Conservation (phyloP, 2,888 invertebrate genomes). For the Sphaerophoria taeniata region DNA sequence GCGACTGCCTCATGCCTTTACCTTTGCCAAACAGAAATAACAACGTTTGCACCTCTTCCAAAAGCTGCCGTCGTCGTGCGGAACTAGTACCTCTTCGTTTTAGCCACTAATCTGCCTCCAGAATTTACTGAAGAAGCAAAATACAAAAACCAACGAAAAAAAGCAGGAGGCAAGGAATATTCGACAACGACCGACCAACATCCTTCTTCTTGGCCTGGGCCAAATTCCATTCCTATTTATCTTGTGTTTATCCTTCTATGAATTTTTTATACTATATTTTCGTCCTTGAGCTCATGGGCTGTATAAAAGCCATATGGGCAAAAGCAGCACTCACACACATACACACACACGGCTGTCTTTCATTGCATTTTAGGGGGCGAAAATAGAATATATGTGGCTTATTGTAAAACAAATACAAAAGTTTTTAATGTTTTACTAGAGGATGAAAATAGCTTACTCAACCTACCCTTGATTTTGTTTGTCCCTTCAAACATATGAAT, state of each 20-base stretch:
- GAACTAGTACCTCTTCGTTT: slow-evolving; percentile 12
- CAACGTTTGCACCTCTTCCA: slow-evolving; percentile 59
- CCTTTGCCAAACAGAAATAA: slow-evolving; percentile 34
- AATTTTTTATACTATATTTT: slow-evolving; percentile 70
- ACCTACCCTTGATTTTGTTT: slow-evolving; percentile 43
- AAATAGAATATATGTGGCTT: slow-evolving; percentile 14
- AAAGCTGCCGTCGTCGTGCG: slow-evolving; percentile 49
- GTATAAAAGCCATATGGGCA: not conserved
- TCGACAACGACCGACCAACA: slow-evolving; percentile 63
- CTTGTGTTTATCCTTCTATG: slow-evolving; percentile 72
- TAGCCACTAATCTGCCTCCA: slow-evolving; percentile 58
- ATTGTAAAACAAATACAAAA: slow-evolving; percentile 54
- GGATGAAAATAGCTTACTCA: not conserved
- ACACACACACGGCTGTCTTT: not conserved
- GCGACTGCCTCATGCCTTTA: not conserved
- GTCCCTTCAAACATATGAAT: slow-evolving; percentile 43
- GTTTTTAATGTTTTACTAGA: slow-evolving; percentile 26
- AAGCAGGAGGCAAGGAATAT: slow-evolving; percentile 33
- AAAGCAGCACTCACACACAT: not conserved
- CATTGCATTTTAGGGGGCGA: slow-evolving; percentile 34
- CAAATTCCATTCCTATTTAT: slow-evolving; percentile 71
- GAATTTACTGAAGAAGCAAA: slow-evolving; percentile 20
- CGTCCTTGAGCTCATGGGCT: slow-evolving; percentile 49
- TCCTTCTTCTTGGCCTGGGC: slow-evolving; percentile 57
- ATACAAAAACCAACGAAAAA: slow-evolving; percentile 9